Percentiles rank a stretch among this genome's conserved stretches.
Evolutionary conservation across 1,140 invertebrate species (phyloP).

Genomic region (Pentalonia nigronervosa): DNA sequence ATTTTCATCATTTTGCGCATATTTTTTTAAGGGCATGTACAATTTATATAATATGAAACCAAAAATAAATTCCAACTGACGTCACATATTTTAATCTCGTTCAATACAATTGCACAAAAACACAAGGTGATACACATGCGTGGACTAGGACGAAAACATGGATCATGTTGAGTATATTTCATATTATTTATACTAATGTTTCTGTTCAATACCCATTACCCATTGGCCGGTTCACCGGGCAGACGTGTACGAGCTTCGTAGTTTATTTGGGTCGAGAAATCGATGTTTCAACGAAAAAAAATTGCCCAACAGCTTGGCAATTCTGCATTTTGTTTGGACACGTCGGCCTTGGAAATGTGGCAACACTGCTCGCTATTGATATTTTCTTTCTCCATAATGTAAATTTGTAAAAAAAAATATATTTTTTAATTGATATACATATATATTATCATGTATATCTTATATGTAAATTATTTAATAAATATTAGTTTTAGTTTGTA

Average conservation of each 20-base stretch:
- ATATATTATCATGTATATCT: conserved; percentile 16
- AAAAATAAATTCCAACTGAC: too few species aligned
- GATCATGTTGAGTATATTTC: too few species aligned
- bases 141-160: too few species aligned
- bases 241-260: neutral
- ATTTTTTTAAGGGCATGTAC: too few species aligned
- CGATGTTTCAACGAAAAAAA: neutral
- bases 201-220: too few species aligned
- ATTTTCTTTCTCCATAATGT: conserved; percentile 42
- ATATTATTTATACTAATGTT: too few species aligned
- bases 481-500: conserved; percentile 11
- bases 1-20: too few species aligned
- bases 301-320: conserved; percentile 19
- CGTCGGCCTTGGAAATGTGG: conserved; percentile 55
- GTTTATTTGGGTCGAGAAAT: neutral
- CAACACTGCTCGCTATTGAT: conserved; percentile 56
- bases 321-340: conserved; percentile 56
- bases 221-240: too few species aligned
- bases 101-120: too few species aligned
- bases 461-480: conserved; percentile 31
- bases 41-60: too few species aligned
- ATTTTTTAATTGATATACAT: conserved; percentile 24
- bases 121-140: too few species aligned
- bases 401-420: conserved; percentile 40
- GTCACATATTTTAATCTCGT: too few species aligned